Evolutionary conservation across 2,888 invertebrate species (phyloP), one percentile per base, ranked within the genome.

Genomic region (Melinaea marsaeus): DNA sequence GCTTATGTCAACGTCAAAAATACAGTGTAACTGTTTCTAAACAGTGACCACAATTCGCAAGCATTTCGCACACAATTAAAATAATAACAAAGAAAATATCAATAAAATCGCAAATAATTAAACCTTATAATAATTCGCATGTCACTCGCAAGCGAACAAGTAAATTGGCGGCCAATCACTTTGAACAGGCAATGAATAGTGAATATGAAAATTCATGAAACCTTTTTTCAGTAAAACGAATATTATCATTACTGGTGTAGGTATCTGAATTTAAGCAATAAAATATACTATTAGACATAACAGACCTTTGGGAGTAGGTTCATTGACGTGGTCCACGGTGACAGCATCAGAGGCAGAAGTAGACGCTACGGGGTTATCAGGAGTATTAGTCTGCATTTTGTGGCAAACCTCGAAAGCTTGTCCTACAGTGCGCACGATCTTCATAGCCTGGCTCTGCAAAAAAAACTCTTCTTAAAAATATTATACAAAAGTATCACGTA

Each of bases 351-450:
- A 86, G 0, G 88, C 86, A 0, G 88, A 88, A 0, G 89, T 86
- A 32, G 88, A 88, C 0, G 88, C 79, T 0, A 76, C 86, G 0
- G 85, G 84, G 55, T 87, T 80, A 2, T 83, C 86, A 0, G 89
- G 84, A 3, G 87, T 79, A 75, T 93, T 94, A 77, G 93, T 92
- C 79, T 95, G 95, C 89, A 97, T 93, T 91, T 98, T 98, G 93
- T 99, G 99, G 93, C 99, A 99, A 84, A 99, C 99, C 91, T 99
- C 99, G 90, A 99, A 99, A 47, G 99, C 99, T 91, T 99, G 99
- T 57, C 99, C 99, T 73, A 99, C 97, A 6, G 99, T 99, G 78
- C 99, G 94, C 67, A 99, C 99, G 74, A 99, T 97, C 74, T 97
- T 94, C 98, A 99, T 98, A 45, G 99, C 99, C 92, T 99, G 98